These are phyloP conservation scores for Nannoperca obscura DNA, from an alignment of 2,797 vertebrate genomes.

Conservation along the genomic window DNA sequence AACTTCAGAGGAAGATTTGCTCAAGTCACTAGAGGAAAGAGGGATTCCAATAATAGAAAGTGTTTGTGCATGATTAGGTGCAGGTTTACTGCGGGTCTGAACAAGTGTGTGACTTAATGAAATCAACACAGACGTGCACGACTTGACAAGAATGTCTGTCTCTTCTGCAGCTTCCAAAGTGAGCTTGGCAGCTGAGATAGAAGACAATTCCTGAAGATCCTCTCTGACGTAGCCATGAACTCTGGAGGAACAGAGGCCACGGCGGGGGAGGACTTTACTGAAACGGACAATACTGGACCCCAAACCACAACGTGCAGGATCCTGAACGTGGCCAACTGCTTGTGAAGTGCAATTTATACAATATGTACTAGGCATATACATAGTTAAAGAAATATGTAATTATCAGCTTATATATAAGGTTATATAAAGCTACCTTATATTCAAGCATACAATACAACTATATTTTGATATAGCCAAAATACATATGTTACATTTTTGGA, in stretches of 20 bases:
- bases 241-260: slow-evolving; percentile 21
- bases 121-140: slow-evolving; percentile 60
- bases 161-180: slow-evolving; percentile 73
- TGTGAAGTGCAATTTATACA: slow-evolving; percentile 51
- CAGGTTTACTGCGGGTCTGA: slow-evolving; percentile 35
- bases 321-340: slow-evolving; percentile 36
- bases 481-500: slow-evolving; percentile 40
- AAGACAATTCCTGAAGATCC: slow-evolving; percentile 44
- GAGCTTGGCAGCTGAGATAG: slow-evolving; percentile 39
- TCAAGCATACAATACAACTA: slow-evolving; percentile 51
- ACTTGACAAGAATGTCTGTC: slow-evolving; percentile 74
- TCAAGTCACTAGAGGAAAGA: slow-evolving; percentile 35
- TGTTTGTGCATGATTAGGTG: slow-evolving; percentile 31
- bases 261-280: neutral
- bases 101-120: slow-evolving; percentile 49
- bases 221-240: slow-evolving; percentile 15
- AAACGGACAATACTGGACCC: slow-evolving; percentile 26
- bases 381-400: slow-evolving; percentile 24
- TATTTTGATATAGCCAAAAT: slow-evolving; percentile 66
- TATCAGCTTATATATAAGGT: slow-evolving; percentile 58
- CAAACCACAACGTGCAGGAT: slow-evolving; percentile 22
- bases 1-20: slow-evolving; percentile 33
- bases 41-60: slow-evolving; percentile 35
- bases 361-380: slow-evolving; percentile 25
- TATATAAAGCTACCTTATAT: slow-evolving; percentile 56